These are phyloP conservation scores for Litoditis marina DNA, from an alignment of 2,888 invertebrate species.

Conservation along the genomic window DNA sequence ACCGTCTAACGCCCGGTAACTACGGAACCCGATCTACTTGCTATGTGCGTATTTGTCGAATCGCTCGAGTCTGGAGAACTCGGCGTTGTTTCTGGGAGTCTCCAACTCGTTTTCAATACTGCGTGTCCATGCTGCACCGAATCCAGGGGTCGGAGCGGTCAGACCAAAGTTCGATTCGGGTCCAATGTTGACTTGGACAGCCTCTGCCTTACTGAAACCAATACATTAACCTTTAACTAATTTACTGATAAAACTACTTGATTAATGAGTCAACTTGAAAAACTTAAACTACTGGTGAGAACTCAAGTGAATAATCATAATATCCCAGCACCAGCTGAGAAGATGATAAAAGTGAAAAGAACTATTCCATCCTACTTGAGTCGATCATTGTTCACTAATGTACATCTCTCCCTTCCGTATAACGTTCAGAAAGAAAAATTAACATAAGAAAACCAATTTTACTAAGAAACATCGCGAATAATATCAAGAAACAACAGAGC, in stretches of 20 bases:
- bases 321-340: too few species aligned
- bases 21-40: slow-evolving; percentile 21
- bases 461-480: too few species aligned
- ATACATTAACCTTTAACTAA: not conserved
- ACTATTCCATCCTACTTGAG: too few species aligned
- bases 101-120: slow-evolving; percentile 28
- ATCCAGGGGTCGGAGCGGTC: slow-evolving; percentile 56
- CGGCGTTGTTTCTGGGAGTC: slow-evolving; percentile 42
- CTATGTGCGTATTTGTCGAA: slow-evolving; percentile 42
- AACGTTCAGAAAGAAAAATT: too few species aligned
- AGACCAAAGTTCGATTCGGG: slow-evolving; percentile 57
- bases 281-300: too few species aligned
- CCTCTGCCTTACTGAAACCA: slow-evolving; percentile 26
- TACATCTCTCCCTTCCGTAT: too few species aligned
- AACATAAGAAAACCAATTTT: too few species aligned
- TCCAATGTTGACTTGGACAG: slow-evolving; percentile 45
- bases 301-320: too few species aligned
- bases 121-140: slow-evolving; percentile 54
- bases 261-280: not conserved
- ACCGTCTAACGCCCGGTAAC: too few species aligned
- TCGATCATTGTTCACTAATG: too few species aligned
- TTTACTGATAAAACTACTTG: not conserved
- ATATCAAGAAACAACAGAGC: too few species aligned
- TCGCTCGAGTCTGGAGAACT: slow-evolving; percentile 37
- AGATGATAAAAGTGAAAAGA: too few species aligned